A percentile compares a stretch with the other conserved stretches of the same genome.
These are phyloP conservation scores for Temnothorax nylanderi DNA, from an alignment of 1,140 invertebrate species.

Conservation along the genomic window DNA sequence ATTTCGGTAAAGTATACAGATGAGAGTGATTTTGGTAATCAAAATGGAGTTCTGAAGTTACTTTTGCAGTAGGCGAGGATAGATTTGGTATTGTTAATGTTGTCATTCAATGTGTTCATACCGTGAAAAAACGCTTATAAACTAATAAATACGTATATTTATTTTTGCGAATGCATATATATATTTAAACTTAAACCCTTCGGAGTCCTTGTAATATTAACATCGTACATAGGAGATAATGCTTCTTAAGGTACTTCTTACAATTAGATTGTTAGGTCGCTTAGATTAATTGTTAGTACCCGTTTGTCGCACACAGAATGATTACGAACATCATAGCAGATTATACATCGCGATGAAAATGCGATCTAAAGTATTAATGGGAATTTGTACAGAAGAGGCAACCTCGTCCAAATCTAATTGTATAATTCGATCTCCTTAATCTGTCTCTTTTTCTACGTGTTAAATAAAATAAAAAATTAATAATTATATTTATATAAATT, in stretches of 20 bases:
- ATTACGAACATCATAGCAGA: background rate
- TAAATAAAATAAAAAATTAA: background rate
- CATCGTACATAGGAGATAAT: constrained; percentile 14
- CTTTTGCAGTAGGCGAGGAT: background rate
- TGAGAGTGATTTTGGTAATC: background rate
- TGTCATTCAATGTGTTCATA: constrained; percentile 58
- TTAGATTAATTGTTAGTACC: constrained; percentile 23
- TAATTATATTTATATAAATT: background rate
- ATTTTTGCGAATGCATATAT: constrained; percentile 17
- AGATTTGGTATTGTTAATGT: constrained; percentile 34
- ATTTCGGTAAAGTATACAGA: background rate
- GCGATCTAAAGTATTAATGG: background rate
- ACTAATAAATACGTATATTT: constrained; percentile 46
- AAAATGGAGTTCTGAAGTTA: constrained; percentile 2
- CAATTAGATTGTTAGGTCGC: constrained; percentile 17
- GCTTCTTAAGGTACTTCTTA: background rate
- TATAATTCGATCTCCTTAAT: background rate
- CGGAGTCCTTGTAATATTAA: constrained; percentile 1
- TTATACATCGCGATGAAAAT: background rate
- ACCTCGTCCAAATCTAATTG: background rate
- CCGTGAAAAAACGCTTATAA: constrained; percentile 47
- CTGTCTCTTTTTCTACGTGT: background rate
- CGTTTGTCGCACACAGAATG: background rate
- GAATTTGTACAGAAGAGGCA: background rate
- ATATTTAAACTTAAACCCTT: constrained; percentile 18